Base-by-base conservation (phyloP, 64 coral and sea anemone species). In the Platygyra sinensis region DNA sequence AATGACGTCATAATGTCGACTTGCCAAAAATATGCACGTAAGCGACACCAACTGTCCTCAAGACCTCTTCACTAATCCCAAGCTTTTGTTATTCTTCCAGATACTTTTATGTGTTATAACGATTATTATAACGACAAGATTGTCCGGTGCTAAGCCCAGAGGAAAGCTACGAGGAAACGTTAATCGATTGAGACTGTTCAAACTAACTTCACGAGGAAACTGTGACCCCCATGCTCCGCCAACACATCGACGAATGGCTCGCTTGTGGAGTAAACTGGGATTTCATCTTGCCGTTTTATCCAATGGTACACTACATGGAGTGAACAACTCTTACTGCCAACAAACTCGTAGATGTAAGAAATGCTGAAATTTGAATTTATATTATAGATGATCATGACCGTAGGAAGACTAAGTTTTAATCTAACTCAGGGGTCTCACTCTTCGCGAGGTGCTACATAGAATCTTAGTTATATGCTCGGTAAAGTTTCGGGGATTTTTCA, bases 221-320 rank as follows among this genome's bases (percentile, higher is more conserved):
- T 84, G 81, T 10, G 81, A 84, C 2, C 8, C 14, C 25, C 17
- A 63, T 24, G 76, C 46, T 0, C 46, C 72, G 15, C 88, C 88
- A 9, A 80, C 88, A 16, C 50, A 90, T 60, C 72, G 2, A 24
- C 80, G 77, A 73, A 15, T 69, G 20, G 77, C 49, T 4, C 67
- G 24, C 8, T 49, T 90, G 27, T 81, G 67, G 28, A 90, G 88
- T 65, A 90, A 90, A 90, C 24, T 90, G 27, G 29, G 77, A 60
- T 90, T 80, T 42, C 54, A 80, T 60, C 64, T 90, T 2, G 38
- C 88, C 0, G 50, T 90, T 7, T 52, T 80, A 28, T n/a, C 0
- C 12, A 69, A 90, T 71, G 76, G 77, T 14, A 42, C 71, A 13
- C 5, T 90, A 50, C 88, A 90, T 13, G 88, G 88, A 36, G 74